Evolutionary conservation across 2,113 vertebrate species (phyloP).

Genomic region (Ariopsis seemanni): DNA sequence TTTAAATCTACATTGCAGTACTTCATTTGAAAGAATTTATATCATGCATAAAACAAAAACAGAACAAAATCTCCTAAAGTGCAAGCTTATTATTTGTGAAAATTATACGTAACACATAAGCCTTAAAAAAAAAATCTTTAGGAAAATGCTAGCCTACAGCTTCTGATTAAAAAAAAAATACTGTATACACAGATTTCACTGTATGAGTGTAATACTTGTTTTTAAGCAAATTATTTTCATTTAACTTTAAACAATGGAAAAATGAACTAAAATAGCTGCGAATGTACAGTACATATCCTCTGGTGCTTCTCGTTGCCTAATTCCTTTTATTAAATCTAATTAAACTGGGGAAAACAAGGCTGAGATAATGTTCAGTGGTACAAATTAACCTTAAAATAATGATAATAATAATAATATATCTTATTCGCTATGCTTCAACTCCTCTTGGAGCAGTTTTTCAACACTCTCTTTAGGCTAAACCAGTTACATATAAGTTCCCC

Average conservation of each 20-base stretch:
- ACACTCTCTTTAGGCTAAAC: constrained; percentile 28
- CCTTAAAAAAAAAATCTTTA: background rate
- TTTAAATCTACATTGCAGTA: background rate
- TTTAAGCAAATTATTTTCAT: constrained; percentile 39
- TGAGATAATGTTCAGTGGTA: constrained; percentile 39
- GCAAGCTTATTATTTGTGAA: background rate
- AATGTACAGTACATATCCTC: constrained; percentile 16
- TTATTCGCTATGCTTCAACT: constrained; percentile 24
- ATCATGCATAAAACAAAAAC: background rate
- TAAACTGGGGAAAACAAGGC: constrained; percentile 39
- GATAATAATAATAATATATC: constrained; percentile 24
- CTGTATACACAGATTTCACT: background rate
- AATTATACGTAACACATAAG: background rate
- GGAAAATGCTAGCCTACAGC: background rate
- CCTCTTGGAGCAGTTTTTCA: constrained; percentile 31
- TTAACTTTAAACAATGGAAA: constrained; percentile 43
- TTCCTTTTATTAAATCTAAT: constrained; percentile 26
- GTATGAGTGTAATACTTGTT: constrained; percentile 28
- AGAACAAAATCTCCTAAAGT: no score
- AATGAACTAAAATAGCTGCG: constrained; percentile 28
- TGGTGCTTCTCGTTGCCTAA: constrained; percentile 32
- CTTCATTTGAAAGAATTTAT: constrained; percentile 21
- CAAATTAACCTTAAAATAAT: constrained; percentile 37
- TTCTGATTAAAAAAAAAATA: background rate
- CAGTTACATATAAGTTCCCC: constrained; percentile 29